These are phyloP conservation scores for Pocillopora meandrina DNA, from an alignment of 92 coral and sea anemone species.

Conservation along the genomic window DNA sequence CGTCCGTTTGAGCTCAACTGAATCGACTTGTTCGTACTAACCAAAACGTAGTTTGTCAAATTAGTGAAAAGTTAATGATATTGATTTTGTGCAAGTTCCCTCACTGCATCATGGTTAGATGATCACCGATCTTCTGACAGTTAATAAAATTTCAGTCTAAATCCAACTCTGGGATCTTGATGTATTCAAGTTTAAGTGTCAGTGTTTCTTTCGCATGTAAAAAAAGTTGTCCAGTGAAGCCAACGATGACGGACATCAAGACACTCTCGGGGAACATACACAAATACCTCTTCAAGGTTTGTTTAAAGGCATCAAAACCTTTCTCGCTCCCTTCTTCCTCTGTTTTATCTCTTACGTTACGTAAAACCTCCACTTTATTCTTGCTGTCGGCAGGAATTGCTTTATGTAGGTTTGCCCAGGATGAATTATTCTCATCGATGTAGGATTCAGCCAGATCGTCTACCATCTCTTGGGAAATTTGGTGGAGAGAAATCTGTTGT, in stretches of 20 bases:
- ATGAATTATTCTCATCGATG: neutral
- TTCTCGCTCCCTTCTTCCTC: neutral
- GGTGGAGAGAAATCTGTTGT: neutral
- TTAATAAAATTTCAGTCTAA: neutral
- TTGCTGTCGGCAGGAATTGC: constrained; percentile 11
- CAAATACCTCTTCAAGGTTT: neutral
- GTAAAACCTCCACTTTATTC: neutral
- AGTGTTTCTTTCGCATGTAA: constrained; percentile 8
- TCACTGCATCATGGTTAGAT: no score
- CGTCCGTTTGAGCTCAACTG: no score
- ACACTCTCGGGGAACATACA: neutral
- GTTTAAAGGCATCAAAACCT: constrained; percentile 1
- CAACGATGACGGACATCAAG: constrained; percentile 2
- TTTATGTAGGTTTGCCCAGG: constrained; percentile 17
- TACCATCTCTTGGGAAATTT: neutral
- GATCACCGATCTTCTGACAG: neutral
- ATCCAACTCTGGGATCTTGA: constrained; percentile 15
- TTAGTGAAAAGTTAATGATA: no score
- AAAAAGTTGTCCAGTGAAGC: neutral
- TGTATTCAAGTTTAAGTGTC: constrained; percentile 13
- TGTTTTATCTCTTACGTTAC: neutral
- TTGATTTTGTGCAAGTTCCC: no score
- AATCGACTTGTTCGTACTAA: no score
- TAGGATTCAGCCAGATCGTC: constrained; percentile 5
- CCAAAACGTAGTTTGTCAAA: no score